Evolutionary conservation across 2,113 vertebrate species (phyloP).

Genomic region (Melanostigma gelatinosum): DNA sequence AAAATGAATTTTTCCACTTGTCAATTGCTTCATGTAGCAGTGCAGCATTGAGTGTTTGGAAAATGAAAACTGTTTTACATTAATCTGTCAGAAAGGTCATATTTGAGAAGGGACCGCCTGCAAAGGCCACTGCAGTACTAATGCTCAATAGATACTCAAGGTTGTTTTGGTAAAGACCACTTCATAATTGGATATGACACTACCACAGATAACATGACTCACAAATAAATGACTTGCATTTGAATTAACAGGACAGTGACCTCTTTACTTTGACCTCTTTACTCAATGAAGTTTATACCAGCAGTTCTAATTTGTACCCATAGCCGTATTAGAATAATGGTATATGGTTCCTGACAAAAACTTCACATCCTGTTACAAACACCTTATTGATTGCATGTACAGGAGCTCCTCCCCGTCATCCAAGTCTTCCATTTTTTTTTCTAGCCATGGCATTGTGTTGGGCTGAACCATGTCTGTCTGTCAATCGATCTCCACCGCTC

Average conservation of each 20-base stretch:
- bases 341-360: too few species aligned
- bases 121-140: constrained; percentile 1
- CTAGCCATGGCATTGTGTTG: too few species aligned
- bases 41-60: not conserved
- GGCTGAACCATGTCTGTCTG: too few species aligned
- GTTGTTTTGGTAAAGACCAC: not conserved
- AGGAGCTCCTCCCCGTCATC: too few species aligned
- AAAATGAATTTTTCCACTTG: constrained; percentile 12
- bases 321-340: too few species aligned
- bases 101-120: constrained; percentile 1
- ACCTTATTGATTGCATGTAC: too few species aligned
- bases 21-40: not conserved
- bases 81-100: not conserved
- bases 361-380: too few species aligned
- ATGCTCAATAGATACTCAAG: not conserved
- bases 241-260: not conserved
- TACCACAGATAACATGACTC: not conserved
- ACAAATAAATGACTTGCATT: not conserved
- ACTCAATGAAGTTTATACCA: too few species aligned
- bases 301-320: too few species aligned
- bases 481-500: too few species aligned
- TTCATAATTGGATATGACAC: constrained; percentile 20
- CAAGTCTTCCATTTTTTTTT: too few species aligned
- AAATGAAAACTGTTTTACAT: constrained; percentile 2
- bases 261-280: too few species aligned